These are phyloP conservation scores for Drosophila putrida DNA, from an alignment of 2,888 invertebrate species.

Conservation along the genomic window DNA sequence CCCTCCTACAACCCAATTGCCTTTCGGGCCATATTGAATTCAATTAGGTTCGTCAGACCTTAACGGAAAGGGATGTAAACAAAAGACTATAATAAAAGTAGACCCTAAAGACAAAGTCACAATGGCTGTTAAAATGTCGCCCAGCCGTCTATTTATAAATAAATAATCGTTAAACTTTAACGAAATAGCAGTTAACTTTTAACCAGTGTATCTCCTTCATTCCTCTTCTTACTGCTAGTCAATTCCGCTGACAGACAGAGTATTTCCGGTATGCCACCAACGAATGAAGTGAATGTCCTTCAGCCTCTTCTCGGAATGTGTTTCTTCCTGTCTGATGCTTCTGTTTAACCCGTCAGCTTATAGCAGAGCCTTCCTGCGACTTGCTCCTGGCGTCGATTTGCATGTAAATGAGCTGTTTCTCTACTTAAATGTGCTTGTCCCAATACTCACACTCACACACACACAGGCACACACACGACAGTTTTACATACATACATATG, in stretches of 20 bases:
- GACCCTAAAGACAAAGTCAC: constrained; percentile 11
- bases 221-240: constrained; percentile 13
- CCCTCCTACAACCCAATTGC: background rate
- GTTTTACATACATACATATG: background rate
- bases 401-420: constrained; percentile 44
- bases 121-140: constrained; percentile 12
- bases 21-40: constrained; percentile 42
- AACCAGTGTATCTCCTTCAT: background rate
- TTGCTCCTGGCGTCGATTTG: constrained; percentile 34
- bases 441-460: background rate
- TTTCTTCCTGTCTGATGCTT: constrained; percentile 34
- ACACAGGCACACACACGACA: background rate
- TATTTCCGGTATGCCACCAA: constrained; percentile 24
- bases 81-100: background rate
- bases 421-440: constrained; percentile 10
- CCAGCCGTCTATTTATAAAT: constrained; percentile 29
- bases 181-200: constrained; percentile 22
- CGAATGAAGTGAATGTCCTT: constrained; percentile 4
- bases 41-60: constrained; percentile 37
- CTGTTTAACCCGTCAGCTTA: constrained; percentile 22
- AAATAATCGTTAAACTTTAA: constrained; percentile 35
- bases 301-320: constrained; percentile 2
- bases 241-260: constrained; percentile 18
- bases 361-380: constrained; percentile 13
- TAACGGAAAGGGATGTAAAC: background rate